Base-by-base conservation (phyloP, 1,140 invertebrate species). In the Helicoverpa zea region DNA sequence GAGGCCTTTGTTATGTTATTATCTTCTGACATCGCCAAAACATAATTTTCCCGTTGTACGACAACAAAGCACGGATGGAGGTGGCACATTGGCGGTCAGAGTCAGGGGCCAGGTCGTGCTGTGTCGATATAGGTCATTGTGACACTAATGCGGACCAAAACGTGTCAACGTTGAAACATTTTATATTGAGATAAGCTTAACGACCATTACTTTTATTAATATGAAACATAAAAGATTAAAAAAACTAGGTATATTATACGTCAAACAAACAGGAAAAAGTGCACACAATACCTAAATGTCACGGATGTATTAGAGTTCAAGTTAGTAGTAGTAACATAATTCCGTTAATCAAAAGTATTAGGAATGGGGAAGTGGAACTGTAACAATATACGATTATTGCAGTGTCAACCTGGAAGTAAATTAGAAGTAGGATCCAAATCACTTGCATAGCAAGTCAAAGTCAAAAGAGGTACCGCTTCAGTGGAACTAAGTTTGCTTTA, bases 161-260 rank as follows among this genome's bases (percentile, higher is more conserved):
- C 16, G 73, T 75, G 73, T 59, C 56, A 43, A 61, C 18, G 30
- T 47, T 35, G 12, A 61, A 64, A 75, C 56, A 75, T 75, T 77
- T 23, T 23, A 23, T 35, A 77, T 77, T 77, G 43, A 77, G 47
- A 43, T 29, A 49, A 63, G 59, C 54, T 35, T 49, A 35, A 61
- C 63, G 18, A 82, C 70, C 74, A 79, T 52, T 18, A 63, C 59
- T 74, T 66, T 79, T 80, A 83, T 87, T 87, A 86, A 68, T 43
- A 56, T 43, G 35, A 43, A 43, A 43, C 35, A 43, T 43, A 43
- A 43, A 43, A 9, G 35, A 43, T 43, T 43, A 0, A 43, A 9
- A 43, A 43, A 43, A 43, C 0, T 14, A 58, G 9, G 30, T 29
- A 5, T 63, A 5, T 43, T 9, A 9, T 43, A 43, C 35, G 35